Percentiles rank a stretch among this genome's conserved stretches.
Evolutionary conservation across 2,888 invertebrate genomes (phyloP).

Genomic region (Eupithecia insigniata): DNA sequence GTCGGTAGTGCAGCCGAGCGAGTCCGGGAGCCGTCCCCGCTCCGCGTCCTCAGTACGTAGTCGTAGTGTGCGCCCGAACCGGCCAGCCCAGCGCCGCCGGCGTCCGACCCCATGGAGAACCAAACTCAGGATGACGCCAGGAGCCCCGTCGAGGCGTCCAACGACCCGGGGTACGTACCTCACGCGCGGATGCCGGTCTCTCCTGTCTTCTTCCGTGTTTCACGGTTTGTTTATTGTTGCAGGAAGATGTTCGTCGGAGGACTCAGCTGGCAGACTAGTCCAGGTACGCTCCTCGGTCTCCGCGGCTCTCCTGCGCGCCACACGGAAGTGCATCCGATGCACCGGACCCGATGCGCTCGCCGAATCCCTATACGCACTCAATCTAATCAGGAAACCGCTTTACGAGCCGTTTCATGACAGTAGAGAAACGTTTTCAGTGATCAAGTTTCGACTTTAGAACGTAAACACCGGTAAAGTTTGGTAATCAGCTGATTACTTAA

Average conservation of each 20-base stretch:
- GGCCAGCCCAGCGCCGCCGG: constrained; percentile 74
- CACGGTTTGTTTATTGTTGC: constrained; percentile 86
- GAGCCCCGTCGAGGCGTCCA: constrained; percentile 95
- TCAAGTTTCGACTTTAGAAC: constrained; percentile 59
- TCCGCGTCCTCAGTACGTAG: constrained; percentile 84
- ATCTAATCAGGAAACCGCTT: constrained; percentile 57
- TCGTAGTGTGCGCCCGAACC: constrained; percentile 83
- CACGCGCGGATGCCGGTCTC: constrained; percentile 44
- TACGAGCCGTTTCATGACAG: constrained; percentile 55
- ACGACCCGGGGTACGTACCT: constrained; percentile 94
- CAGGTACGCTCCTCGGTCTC: constrained; percentile 89
- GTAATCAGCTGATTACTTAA: constrained; percentile 80
- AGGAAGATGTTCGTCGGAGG: constrained; percentile 99
- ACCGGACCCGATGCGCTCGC: constrained; percentile 49
- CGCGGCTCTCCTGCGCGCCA: constrained; percentile 60
- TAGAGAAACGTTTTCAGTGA: constrained; percentile 67
- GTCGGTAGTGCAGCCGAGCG: constrained; percentile 87
- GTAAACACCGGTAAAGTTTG: constrained; percentile 81
- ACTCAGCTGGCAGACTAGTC: constrained; percentile 99
- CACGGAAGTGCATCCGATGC: constrained; percentile 74
- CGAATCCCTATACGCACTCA: constrained; percentile 59
- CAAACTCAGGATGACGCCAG: constrained; percentile 92
- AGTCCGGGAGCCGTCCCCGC: constrained; percentile 86
- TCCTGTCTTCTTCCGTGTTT: constrained; percentile 58
- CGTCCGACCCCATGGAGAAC: constrained; percentile 87